phyloP scores from a whole-genome alignment of 2,888 invertebrate species.

The Julus scandinavius region DNA sequence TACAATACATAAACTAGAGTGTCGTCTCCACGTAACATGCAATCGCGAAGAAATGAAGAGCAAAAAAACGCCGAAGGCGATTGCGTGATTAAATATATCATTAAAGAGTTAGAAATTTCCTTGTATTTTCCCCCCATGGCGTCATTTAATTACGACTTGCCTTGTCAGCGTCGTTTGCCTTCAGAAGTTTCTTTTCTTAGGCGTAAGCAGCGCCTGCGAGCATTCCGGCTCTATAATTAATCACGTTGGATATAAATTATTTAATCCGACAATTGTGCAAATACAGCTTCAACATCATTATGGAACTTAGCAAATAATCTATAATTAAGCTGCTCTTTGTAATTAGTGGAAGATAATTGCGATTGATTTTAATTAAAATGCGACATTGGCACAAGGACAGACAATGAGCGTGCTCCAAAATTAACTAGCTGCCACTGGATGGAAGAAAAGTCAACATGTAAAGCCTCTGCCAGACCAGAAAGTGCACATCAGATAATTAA shows the following conservation, averaged over 20 bases:
- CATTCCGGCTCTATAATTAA: conserved; percentile 6
- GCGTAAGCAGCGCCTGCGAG: not conserved
- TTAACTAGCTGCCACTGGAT: not conserved
- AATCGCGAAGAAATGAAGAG: not conserved
- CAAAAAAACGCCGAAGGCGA: not conserved
- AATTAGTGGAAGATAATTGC: conserved; percentile 29
- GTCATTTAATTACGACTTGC: conserved; percentile 23
- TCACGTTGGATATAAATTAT: conserved; percentile 42
- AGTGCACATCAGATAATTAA: not conserved
- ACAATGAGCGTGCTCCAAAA: not conserved
- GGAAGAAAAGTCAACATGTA: not conserved
- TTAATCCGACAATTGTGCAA: conserved; percentile 39
- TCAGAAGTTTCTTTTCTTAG: not conserved
- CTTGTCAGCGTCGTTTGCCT: conserved; percentile 8
- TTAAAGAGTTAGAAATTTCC: not conserved
- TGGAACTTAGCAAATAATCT: conserved; percentile 39
- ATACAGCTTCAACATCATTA: conserved; percentile 28
- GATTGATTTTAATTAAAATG: conserved; percentile 34
- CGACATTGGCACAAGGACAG: not conserved
- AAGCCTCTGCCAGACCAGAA: not conserved
- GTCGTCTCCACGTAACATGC: too few species aligned
- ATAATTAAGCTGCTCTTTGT: conserved; percentile 19
- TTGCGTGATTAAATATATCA: not conserved
- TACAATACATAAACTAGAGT: too few species aligned
- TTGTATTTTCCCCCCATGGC: not conserved